Base-by-base conservation (phyloP, 2,888 invertebrate genomes). In the Tryphoninae sp. region DNA sequence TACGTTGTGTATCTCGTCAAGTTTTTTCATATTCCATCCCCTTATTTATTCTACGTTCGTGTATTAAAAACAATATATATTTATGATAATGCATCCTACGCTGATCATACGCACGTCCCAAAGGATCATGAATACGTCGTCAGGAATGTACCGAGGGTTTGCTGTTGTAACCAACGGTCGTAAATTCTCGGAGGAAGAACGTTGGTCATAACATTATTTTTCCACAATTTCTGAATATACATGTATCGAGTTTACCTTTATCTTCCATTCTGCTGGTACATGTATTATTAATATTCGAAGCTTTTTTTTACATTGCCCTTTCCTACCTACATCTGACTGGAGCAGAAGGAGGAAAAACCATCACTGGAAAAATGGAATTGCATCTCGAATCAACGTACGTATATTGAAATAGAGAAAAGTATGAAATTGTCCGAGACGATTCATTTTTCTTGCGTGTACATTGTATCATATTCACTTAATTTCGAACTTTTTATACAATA, bases 221-320 rank as follows among this genome's bases (percentile, higher is more conserved):
- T 45, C 13, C 45, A 13, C 45, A 13, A 13, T 53, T n/a, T 9
- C 67, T 23, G 9, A 68, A 16, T 51, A 51, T 68, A 68, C 33
- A 53, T 68, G 4, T 4, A 6, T 33, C 4, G 33, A 33, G 33
- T 13, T 13, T 13, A 45, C 3, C 4, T 45, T 9, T 45, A 45
- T 9, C 9, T 9, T 13, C 45, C 45, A 2, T 45, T 45, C 11
- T 11, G 11, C 26, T 26, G 33, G 16, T 16, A 53, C 51, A 53
- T 68, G 67, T 68, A 68, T 68, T 72, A 49, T 61, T 51, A 62
- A 62, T 53, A 62, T 33, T 61, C 22, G 16, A 8, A 61, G 51
- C n/a, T 45, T 71, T 22, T 49, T 61, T 49, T 61, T 19, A 26
- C 23, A 45, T 13, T 22, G 64, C 16, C 45, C 22, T 23, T 42